Evolutionary conservation across 2,888 invertebrate species (phyloP), one percentile per base, ranked within the genome.

Genomic region (Himalopsyche anomala): DNA sequence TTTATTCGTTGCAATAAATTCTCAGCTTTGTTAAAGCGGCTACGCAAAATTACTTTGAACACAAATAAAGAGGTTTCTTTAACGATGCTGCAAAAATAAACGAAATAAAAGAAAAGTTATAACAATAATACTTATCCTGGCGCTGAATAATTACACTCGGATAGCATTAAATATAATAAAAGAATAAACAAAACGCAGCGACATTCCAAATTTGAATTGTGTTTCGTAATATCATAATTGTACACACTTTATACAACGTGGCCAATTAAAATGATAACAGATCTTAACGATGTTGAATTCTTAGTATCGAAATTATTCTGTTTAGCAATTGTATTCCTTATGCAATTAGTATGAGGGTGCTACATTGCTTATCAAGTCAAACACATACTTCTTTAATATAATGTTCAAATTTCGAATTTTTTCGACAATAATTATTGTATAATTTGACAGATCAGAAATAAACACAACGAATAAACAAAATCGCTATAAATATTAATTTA

Each of bases 1-100:
- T 74, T 74, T 74, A 74, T 74, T 74, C 15, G 15, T 74, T 74
- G 74, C 74, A 74, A 36, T 74, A 74, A 74, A 74, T 74, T 36
- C 19, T 36, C 74, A 74, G 36, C 74, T 36, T 74, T 36, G 36
- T 38, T 36, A 74, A 74, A 74, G 74, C 74, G 74, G 74, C 38
- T 36, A 74, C 74, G 74, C 74, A 36, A 74, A 74, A 74, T 74
- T 74, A 74, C 74, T 74, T 12, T 36, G 74, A 74, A 74, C 38
- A 12, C 74, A 74, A 74, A 74, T 74, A 38, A 74, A 74, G 74
- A 74, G 74, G 74, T 38, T 74, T 36, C 74, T 74, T 74, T 28
- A 74, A 74, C 74, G 28, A 74, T 74, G 74, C 15, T 74, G 36
- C 74, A 36, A 36, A 36, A 36, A 36, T 15, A 74, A 74, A 36